A percentile compares a stretch with the other conserved stretches of the same genome.
These are phyloP conservation scores for Nasonovia ribisnigri DNA, from an alignment of 2,888 invertebrate genomes.

Conservation along the genomic window DNA sequence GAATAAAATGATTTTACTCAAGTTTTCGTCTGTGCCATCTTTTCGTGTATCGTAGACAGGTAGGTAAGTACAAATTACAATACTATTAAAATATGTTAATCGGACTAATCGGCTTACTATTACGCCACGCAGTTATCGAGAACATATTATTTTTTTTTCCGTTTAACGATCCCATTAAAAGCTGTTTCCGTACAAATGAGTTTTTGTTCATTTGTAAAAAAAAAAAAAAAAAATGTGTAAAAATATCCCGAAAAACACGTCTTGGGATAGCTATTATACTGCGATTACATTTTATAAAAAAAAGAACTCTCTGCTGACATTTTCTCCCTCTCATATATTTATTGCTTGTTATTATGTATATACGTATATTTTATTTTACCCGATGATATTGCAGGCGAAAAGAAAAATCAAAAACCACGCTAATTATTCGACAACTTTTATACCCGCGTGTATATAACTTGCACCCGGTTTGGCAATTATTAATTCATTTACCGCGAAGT, in stretches of 20 bases:
- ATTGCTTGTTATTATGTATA: slow-evolving; percentile 37
- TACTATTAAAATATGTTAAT: background rate
- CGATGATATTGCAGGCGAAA: slow-evolving; percentile 22
- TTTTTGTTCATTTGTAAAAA: slow-evolving; percentile 24
- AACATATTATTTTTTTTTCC: background rate
- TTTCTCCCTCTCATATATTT: slow-evolving; percentile 43
- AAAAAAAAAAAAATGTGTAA: slow-evolving; percentile 40
- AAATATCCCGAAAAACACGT: slow-evolving; percentile 34
- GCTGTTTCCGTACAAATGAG: slow-evolving; percentile 16
- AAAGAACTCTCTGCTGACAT: background rate
- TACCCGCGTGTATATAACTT: slow-evolving; percentile 35
- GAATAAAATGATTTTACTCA: background rate
- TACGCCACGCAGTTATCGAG: background rate
- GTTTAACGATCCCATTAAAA: slow-evolving; percentile 24
- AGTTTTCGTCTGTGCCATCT: background rate
- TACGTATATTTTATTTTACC: background rate
- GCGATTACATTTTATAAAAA: slow-evolving; percentile 34
- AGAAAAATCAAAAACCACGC: slow-evolving; percentile 44
- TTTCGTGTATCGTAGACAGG: background rate
- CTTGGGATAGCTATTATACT: slow-evolving; percentile 29
- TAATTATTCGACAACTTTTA: slow-evolving; percentile 58
- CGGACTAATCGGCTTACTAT: slow-evolving; percentile 15
- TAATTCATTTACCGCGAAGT: slow-evolving; percentile 55
- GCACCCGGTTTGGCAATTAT: slow-evolving; percentile 62
- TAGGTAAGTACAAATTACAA: background rate